phyloP scores from a whole-genome alignment of 2,888 invertebrate species.

The Capitulum mitella region DNA sequence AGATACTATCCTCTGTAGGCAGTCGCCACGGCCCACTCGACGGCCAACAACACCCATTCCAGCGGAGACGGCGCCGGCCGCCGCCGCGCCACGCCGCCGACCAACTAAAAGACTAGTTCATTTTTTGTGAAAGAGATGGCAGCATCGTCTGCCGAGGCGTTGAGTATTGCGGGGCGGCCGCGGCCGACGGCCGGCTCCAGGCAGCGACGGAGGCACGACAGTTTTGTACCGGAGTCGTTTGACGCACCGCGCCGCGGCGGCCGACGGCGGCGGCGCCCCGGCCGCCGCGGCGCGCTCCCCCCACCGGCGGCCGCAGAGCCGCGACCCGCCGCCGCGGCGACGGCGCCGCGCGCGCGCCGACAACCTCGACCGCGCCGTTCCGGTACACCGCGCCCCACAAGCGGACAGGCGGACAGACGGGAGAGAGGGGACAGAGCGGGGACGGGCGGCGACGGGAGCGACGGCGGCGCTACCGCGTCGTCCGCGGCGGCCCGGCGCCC shows the following conservation, averaged over 20 bases:
- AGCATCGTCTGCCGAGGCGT: background rate
- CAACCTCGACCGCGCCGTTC: too few relatives aligned
- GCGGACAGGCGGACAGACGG: background rate
- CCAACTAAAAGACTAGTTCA: conserved; percentile 1
- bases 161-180: conserved; percentile 2
- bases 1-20: background rate
- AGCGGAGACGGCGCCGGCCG: background rate
- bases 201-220: background rate
- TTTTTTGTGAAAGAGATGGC: conserved; percentile 10
- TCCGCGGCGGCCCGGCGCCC: too few relatives aligned
- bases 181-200: background rate
- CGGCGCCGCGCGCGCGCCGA: too few relatives aligned
- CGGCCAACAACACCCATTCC: background rate
- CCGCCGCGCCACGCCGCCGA: background rate
- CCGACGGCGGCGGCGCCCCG: background rate
- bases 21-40: background rate
- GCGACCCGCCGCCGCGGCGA: too few relatives aligned
- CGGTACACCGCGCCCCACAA: too few relatives aligned
- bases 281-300: too few relatives aligned
- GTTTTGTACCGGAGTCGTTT: background rate
- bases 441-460: too few relatives aligned
- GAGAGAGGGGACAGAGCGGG: background rate
- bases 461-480: too few relatives aligned
- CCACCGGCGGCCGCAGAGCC: background rate
- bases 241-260: too few relatives aligned